phyloP scores from a whole-genome alignment of 2,113 vertebrate species.

The Chrysochloris asiatica region DNA sequence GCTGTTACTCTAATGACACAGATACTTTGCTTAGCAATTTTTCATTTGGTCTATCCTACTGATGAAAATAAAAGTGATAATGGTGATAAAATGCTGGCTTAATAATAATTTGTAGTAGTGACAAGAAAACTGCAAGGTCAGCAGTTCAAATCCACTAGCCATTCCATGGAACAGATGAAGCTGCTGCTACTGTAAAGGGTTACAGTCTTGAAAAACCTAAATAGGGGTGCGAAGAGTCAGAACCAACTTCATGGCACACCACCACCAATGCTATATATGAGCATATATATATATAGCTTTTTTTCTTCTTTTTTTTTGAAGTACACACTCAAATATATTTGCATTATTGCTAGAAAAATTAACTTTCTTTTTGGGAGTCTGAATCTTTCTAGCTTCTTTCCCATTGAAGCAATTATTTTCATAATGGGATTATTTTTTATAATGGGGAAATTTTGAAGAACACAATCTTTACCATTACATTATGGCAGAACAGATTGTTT shows the following conservation, averaged over 20 bases:
- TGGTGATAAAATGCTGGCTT: neutral
- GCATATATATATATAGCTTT: too few relatives aligned
- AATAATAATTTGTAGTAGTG: neutral
- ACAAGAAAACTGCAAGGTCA: neutral
- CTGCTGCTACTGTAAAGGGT: too few relatives aligned
- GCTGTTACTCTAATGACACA: neutral
- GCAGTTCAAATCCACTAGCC: too few relatives aligned
- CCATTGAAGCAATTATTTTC: neutral
- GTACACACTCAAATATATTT: too few relatives aligned
- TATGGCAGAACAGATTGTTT: neutral
- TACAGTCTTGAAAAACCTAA: too few relatives aligned
- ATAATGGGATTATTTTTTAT: neutral
- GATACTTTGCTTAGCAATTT: neutral
- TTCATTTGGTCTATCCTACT: neutral
- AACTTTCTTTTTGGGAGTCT: neutral
- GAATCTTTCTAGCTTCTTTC: neutral
- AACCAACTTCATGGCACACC: too few relatives aligned
- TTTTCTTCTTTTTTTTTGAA: too few relatives aligned
- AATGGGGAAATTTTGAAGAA: slow-evolving; percentile 16
- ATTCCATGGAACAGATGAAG: too few relatives aligned
- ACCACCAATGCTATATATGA: too few relatives aligned
- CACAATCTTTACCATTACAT: neutral
- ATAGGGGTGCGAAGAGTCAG: too few relatives aligned
- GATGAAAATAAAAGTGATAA: neutral
- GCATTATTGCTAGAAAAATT: too few relatives aligned